Evolutionary conservation across 2,888 invertebrate species (phyloP), one percentile per base, ranked within the genome.

Genomic region (Toxonevra muliebris): DNA sequence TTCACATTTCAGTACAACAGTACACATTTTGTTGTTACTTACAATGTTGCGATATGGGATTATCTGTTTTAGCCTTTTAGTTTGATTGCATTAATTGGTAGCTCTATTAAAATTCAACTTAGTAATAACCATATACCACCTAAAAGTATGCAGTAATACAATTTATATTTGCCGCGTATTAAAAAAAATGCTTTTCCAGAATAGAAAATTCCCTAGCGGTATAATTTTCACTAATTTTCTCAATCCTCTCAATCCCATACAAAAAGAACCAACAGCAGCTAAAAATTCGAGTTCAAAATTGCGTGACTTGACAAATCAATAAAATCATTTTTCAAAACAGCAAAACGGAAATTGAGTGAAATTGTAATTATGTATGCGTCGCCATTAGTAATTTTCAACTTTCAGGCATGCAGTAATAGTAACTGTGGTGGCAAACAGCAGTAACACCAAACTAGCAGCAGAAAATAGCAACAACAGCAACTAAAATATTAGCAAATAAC

Each of bases 221-320:
- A 30, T n/a, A n/a, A n/a, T n/a, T n/a, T n/a, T n/a, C n/a, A n/a
- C n/a, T n/a, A n/a, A n/a, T n/a, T n/a, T n/a, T 30, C 30, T 2
- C 30, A 30, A 30, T 30, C 30, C 30, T 7, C 30, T 30, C 7
- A 7, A 2, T 30, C 2, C 30, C 30, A 30, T 30, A 30, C 7
- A 2, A 30, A 7, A 2, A 30, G 30, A n/a, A n/a, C 30, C 30
- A 30, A 7, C 30, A 30, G 30, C 30, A 30, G 7, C 30, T 30
- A 30, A 30, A 2, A 30, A 2, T 4, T 30, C 30, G 30, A 62
- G 43, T 61, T 15, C 41, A 40, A 50, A 58, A 73, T 79, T 77
- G 79, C 79, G 79, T 79, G 79, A 77, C 79, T 75, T 50, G 71
- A 77, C 75, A 76, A 79, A 79, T 79, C 79, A 79, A 79, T 79